A percentile compares a stretch with the other conserved stretches of the same genome.
Evolutionary conservation across 2,888 invertebrate species (phyloP).

Genomic region (Strigamia maritima): DNA sequence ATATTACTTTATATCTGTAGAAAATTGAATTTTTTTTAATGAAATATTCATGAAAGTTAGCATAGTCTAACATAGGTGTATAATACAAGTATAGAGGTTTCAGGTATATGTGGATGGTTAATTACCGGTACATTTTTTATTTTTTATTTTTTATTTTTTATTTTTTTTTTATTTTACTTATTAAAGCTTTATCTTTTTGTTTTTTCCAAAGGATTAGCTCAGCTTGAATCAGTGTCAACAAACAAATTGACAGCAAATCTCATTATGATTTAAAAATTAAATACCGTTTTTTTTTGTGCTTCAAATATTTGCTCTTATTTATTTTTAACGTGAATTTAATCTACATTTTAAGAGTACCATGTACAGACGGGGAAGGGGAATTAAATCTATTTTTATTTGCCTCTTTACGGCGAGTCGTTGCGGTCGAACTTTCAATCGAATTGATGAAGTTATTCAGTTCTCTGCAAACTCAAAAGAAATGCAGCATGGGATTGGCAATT

Average conservation of each 20-base stretch:
- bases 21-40: too few species aligned
- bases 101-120: too few species aligned
- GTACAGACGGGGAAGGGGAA: background rate
- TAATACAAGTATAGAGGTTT: too few species aligned
- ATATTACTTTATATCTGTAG: too few species aligned
- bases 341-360: background rate
- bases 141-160: too few species aligned
- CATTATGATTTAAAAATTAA: background rate
- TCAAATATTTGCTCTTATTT: background rate
- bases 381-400: conserved; percentile 9
- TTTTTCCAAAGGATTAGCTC: background rate
- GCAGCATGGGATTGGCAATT: background rate
- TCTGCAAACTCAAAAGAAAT: background rate
- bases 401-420: conserved; percentile 21
- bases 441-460: conserved; percentile 23
- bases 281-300: background rate
- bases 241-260: background rate
- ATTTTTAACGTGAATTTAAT: background rate
- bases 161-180: too few species aligned
- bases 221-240: background rate
- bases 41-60: too few species aligned
- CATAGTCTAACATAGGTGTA: too few species aligned
- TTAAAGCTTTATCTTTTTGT: too few species aligned
- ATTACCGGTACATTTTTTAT: too few species aligned
- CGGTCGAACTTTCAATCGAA: conserved; percentile 22